These are phyloP conservation scores for Spisula solida DNA, from an alignment of 2,888 invertebrate species.

Conservation along the genomic window DNA sequence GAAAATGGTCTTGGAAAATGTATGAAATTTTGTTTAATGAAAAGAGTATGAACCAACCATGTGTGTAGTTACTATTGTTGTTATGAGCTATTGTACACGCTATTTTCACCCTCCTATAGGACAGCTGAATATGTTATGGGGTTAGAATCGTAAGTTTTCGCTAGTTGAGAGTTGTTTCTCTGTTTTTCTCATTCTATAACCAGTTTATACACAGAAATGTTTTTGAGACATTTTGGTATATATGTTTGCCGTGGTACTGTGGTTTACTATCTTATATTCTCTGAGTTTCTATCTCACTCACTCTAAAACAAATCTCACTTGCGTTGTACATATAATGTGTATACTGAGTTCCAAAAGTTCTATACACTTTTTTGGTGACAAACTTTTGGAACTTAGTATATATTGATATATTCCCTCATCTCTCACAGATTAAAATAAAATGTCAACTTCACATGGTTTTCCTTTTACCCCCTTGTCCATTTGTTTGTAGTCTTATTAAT, in stretches of 20 bases:
- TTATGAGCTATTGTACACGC: background rate
- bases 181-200: conserved; percentile 14
- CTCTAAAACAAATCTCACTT: background rate
- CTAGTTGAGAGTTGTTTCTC: conserved; percentile 46
- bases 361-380: no score
- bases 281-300: conserved; percentile 17
- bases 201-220: conserved; percentile 3
- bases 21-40: no score
- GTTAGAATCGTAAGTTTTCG: conserved; percentile 66
- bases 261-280: conserved; percentile 3
- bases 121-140: conserved; percentile 70
- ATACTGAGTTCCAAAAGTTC: no score
- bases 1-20: no score
- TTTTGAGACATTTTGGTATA: background rate
- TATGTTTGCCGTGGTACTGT: conserved; percentile 18
- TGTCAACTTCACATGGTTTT: no score
- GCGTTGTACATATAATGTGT: background rate
- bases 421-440: no score
- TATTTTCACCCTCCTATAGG: conserved; percentile 49
- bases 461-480: no score
- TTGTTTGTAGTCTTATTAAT: no score
- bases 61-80: background rate
- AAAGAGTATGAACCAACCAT: no score
- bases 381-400: no score
- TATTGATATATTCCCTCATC: no score